phyloP scores from a whole-genome alignment of 2,888 invertebrate genomes.

The Andrena praecox region DNA sequence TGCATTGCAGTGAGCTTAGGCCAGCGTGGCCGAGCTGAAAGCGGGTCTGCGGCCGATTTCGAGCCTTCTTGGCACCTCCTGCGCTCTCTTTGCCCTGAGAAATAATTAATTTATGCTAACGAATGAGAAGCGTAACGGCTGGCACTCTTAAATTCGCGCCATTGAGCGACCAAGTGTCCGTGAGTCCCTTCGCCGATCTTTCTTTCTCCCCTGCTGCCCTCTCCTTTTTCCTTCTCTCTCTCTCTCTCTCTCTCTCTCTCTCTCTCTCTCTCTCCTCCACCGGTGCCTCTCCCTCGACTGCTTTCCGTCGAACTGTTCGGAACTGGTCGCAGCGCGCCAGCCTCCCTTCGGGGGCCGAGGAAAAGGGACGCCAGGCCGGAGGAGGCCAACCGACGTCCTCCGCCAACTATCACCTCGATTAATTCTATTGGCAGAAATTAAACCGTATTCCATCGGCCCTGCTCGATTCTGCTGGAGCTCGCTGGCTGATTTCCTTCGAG shows the following conservation, averaged over 20 bases:
- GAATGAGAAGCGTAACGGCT: conserved; percentile 84
- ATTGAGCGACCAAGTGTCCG: conserved; percentile 83
- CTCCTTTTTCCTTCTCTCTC: conserved; percentile 33
- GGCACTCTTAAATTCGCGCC: conserved; percentile 84
- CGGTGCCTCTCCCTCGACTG: conserved; percentile 76
- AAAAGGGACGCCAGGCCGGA: conserved; percentile 47
- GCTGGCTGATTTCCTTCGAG: conserved; percentile 29
- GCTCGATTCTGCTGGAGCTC: background rate
- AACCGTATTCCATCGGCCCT: conserved; percentile 42
- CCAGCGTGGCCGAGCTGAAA: conserved; percentile 29
- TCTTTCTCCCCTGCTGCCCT: conserved; percentile 65
- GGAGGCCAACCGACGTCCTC: conserved; percentile 51
- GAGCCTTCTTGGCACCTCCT: conserved; percentile 42
- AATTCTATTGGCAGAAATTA: conserved; percentile 75
- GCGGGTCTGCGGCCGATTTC: conserved; percentile 50
- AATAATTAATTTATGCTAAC: conserved; percentile 84
- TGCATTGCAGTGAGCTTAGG: conserved; percentile 61
- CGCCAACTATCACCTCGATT: conserved; percentile 74
- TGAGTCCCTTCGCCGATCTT: conserved; percentile 76
- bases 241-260: conserved; percentile 47
- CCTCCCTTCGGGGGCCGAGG: conserved; percentile 46
- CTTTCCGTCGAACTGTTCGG: conserved; percentile 82
- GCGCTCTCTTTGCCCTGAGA: conserved; percentile 64
- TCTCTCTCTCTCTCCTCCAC: conserved; percentile 63
- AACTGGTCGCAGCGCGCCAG: conserved; percentile 77